These are phyloP conservation scores for Tapera naevia DNA, from an alignment of 2,797 vertebrate genomes.

Conservation along the genomic window DNA sequence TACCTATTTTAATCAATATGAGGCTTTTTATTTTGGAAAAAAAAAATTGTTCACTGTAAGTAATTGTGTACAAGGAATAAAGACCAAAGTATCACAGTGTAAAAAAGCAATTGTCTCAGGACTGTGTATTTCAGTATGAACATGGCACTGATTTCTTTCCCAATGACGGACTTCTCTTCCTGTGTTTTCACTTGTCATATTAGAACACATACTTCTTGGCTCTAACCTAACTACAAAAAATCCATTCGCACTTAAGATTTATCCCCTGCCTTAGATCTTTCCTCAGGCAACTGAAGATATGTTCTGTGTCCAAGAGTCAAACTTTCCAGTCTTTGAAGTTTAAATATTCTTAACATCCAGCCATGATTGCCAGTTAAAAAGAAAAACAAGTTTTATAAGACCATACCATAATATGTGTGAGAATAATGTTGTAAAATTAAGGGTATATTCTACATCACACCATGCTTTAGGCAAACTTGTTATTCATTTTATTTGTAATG, in stretches of 20 bases:
- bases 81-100: neutral
- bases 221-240: neutral
- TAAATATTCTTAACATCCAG: neutral
- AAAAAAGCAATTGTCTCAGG: neutral
- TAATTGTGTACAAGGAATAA: neutral
- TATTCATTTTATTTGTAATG: constrained; percentile 51
- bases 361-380: neutral
- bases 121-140: neutral
- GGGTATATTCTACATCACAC: neutral
- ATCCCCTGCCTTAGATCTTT: neutral
- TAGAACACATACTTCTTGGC: neutral
- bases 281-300: neutral
- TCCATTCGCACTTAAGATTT: neutral
- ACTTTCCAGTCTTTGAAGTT: neutral
- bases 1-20: neutral
- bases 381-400: neutral
- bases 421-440: constrained; percentile 23
- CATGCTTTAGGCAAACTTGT: constrained; percentile 28
- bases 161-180: neutral
- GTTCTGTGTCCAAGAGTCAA: neutral
- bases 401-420: neutral
- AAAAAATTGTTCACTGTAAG: neutral
- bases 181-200: neutral
- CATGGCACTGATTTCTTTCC: neutral
- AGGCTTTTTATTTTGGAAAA: neutral